Base-by-base conservation (phyloP, 2,113 vertebrate species). In the Apaloderma vittatum region DNA sequence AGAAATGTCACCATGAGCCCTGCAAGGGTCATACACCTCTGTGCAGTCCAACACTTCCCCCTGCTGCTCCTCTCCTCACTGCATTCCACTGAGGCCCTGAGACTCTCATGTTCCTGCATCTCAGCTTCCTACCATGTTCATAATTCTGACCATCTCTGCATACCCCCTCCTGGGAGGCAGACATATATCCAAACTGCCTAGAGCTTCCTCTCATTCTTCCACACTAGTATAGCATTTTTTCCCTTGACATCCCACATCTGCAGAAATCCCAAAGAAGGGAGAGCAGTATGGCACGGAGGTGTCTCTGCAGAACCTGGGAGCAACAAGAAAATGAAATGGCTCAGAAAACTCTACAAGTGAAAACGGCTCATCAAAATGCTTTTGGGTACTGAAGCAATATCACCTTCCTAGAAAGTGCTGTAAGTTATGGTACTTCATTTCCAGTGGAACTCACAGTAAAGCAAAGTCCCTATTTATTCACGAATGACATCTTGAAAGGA, bases 11-110 rank as follows among this genome's bases (percentile, higher is more conserved):
- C 4, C 13, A 27, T n/a, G 73, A 80, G 32, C 9, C 19, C 40
- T 84, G 40, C 22, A 70, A 65, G 54, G 26, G 11, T 8, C 16
- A 6, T 11, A 48, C 19, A 23, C 21, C 36, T 87, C 63, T 67
- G 37, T 32, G 71, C 51, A 85, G 70, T 43, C 15, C 55, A 67
- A 13, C 15, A 66, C 77, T 84, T 93, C 55, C 81, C 76, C 73
- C 76, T 91, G 87, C 87, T 96, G 87, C 55, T 94, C 48, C 48
- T 89, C 52, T 77, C 52, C 61, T 94, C 73, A 75, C 70, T 81
- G 63, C 80, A 85, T 46, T 71, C 32, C 40, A 48, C 52, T 78
- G 52, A 82, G 46, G 57, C 57, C 51, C 23, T 4, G 12, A 52
- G 27, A 51, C 9, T 32, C 15, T 11, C 27, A 34, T 1, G 29